Evolutionary conservation across 2,888 invertebrate genomes (phyloP).

Genomic region (Mimumesa dahlbomi): DNA sequence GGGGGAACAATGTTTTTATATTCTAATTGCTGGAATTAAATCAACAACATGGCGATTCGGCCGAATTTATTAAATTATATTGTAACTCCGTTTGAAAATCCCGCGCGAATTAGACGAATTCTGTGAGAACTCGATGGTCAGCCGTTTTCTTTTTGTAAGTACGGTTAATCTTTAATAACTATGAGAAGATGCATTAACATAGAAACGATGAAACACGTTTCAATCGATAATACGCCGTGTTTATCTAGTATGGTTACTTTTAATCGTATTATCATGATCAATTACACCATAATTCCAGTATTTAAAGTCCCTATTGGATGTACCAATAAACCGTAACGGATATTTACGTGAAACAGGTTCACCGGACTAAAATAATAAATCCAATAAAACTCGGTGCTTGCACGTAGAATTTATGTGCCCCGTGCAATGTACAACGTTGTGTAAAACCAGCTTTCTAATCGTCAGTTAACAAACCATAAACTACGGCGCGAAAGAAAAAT

Average conservation of each 20-base stretch:
- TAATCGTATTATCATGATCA: too few species aligned
- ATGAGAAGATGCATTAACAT: too few species aligned
- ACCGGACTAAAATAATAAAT: slow-evolving; percentile 24
- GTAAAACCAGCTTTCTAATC: slow-evolving; percentile 24
- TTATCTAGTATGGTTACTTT: too few species aligned
- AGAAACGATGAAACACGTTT: too few species aligned
- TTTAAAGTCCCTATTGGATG: not conserved
- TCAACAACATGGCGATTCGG: slow-evolving; percentile 24
- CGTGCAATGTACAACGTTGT: slow-evolving; percentile 18
- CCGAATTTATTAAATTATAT: slow-evolving; percentile 17
- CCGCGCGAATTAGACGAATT: too few species aligned
- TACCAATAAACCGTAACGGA: slow-evolving; percentile 27
- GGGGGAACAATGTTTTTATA: slow-evolving; percentile 76
- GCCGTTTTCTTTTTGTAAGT: too few species aligned
- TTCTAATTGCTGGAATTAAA: slow-evolving; percentile 60
- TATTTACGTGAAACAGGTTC: slow-evolving; percentile 30
- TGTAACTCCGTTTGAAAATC: too few species aligned
- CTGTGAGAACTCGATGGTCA: too few species aligned
- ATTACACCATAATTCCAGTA: not conserved
- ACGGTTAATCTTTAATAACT: too few species aligned
- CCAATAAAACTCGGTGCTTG: slow-evolving; percentile 12
- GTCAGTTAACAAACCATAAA: slow-evolving; percentile 6
- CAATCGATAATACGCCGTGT: too few species aligned
- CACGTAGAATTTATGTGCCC: slow-evolving; percentile 27
- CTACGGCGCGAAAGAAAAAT: too few species aligned